Evolutionary conservation across 2,113 vertebrate genomes (phyloP).

Genomic region (Neogale vison): DNA sequence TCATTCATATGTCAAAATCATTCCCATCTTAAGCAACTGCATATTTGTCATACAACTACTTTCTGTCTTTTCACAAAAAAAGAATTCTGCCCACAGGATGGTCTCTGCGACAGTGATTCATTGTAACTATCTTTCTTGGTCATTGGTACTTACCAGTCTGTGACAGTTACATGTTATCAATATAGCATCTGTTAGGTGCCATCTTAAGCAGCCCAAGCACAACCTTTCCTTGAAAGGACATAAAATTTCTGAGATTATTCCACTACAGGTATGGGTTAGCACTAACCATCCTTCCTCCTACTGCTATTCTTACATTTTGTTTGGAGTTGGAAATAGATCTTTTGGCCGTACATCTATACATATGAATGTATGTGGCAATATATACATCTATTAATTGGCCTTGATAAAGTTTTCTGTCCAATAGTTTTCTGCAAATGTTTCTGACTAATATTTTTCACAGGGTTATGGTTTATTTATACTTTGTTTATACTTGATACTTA

Average conservation of each 20-base stretch:
- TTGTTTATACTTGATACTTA: background rate
- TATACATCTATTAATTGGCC: background rate
- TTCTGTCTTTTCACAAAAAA: slow-evolving; percentile 26
- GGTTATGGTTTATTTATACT: background rate
- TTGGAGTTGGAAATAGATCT: background rate
- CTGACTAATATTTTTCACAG: slow-evolving; percentile 3
- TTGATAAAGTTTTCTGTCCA: background rate
- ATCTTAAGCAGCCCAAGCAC: background rate
- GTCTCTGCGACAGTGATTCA: background rate
- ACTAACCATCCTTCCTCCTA: background rate
- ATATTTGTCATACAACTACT: background rate
- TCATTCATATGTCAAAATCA: background rate
- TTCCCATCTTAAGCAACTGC: background rate
- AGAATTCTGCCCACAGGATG: background rate
- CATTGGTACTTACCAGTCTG: background rate
- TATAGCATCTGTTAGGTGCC: background rate
- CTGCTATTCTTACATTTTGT: background rate
- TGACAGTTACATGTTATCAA: background rate
- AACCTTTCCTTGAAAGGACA: background rate
- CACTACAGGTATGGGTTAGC: background rate
- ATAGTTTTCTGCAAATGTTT: background rate
- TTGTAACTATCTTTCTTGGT: background rate
- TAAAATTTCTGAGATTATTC: background rate
- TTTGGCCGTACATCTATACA: background rate
- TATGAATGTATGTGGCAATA: background rate